Base-by-base conservation (phyloP, 1,140 invertebrate genomes). In the Rhopalosiphum maidis region DNA sequence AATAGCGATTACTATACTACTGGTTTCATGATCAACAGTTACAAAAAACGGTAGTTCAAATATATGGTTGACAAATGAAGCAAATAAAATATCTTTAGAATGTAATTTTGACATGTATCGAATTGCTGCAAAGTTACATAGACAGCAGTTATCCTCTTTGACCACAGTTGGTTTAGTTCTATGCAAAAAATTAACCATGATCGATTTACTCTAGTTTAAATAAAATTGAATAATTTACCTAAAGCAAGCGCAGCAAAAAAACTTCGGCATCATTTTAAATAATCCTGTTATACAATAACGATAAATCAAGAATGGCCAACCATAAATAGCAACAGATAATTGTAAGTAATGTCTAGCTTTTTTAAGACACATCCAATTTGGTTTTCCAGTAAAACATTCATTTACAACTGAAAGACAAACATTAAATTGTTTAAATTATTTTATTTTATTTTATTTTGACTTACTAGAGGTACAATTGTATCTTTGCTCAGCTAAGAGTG, bases 41-140 rank as follows among this genome's bases (percentile, higher is more conserved):
- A 99, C 97, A 95, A 97, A 98, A 95, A 99, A 99, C 86, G 98
- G 98, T 94, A 98, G 96, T 97, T 98, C 97, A 95, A 97, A 98
- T 77, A 98, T 96, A 93, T 97, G 96, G 95, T 99, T 99, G 94
- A 97, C 97, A 95, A 98, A 99, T 9, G 97, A 98, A 18, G 97
- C 97, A 95, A 97, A 98, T 30, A 98, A 95, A 94, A 99, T 97
- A 95, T 98, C 97, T 94, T 98, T 96, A 43, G 97, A 96, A 1
- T 96, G 95, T 25, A 98, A 94, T 94, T 97, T 96, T 6, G 97
- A 98, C 93, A 98, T 96, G 94, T 97, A 96, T 95, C 97, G 97
- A 37, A 99, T 96, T 54, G 97, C 98, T 35, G 98, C 97, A 51
- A 98, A 96, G 95, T 98, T 97, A 95, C 98, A 99, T 94, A 98